Base-by-base conservation (phyloP, 1,140 invertebrate species). In the Drosophila watanabei region DNA sequence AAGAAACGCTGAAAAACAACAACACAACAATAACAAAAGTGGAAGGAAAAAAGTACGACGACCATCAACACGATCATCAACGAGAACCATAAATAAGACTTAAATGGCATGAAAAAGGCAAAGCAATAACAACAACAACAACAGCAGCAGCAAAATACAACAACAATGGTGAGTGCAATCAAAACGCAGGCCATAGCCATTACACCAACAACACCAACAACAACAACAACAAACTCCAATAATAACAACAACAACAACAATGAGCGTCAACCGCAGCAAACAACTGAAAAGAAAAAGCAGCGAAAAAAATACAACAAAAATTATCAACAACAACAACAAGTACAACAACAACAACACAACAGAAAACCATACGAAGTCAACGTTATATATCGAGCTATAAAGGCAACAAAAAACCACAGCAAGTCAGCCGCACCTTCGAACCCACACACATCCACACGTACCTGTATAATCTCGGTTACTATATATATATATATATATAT, bases 61-160 rank as follows among this genome's bases (percentile, higher is more conserved):
- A 88, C 85, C 85, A 88, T 88, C 85, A 88, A 89, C 85, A 88
- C 85, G 85, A 88, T 89, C 85, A 88, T 89, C 85, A 88, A 89
- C 85, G 63, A 88, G 85, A 88, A 88, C 85, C 85, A 88, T 88
- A 88, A 88, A 88, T 88, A 88, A 88, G 85, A 89, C 81, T 88
- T 88, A 88, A 88, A 88, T 88, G 81, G 85, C 85, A 88, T 89
- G 69, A 89, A 88, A 89, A 83, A 87, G 78, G 46, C 70, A 82
- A 86, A 57, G 37, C 62, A 70, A 64, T 61, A 80, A 70, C 30
- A 70, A 24, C n/a, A 62, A 46, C 41, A 71, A 68, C 62, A 71
- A 59, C 46, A 58, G 61, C 79, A 64, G 45, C 43, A 66, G 56
- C 58, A 71, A 7, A 39, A 20, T 13, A 48, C 45, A 70, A 49